phyloP scores from a whole-genome alignment of 2,113 vertebrate species.

The Climacteris rufus region DNA sequence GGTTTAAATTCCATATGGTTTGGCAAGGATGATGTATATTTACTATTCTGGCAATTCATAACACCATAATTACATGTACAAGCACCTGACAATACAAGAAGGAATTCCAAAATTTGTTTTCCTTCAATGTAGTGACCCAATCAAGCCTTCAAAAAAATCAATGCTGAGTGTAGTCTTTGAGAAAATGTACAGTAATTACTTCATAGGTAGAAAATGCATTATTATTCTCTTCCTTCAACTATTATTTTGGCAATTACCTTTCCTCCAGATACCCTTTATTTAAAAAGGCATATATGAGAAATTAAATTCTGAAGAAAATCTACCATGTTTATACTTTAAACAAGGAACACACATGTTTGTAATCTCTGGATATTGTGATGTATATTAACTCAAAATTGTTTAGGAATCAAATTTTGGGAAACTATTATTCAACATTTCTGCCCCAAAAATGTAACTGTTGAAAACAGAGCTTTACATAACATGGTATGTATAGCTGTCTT shows the following conservation, averaged over 20 bases:
- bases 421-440: neutral
- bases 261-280: neutral
- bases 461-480: neutral
- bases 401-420: neutral
- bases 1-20: neutral
- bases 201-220: neutral
- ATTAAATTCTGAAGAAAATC: neutral
- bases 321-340: neutral
- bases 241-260: neutral
- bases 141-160: neutral
- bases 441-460: neutral
- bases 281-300: neutral
- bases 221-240: neutral
- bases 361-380: neutral
- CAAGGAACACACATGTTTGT: neutral
- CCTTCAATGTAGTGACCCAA: neutral
- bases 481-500: neutral
- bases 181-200: neutral
- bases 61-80: neutral
- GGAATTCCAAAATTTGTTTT: neutral
- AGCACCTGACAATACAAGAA: neutral
- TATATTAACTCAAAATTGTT: neutral
- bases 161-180: neutral
- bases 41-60: neutral
- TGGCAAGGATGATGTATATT: neutral